Evolutionary conservation across 2,888 invertebrate genomes (phyloP).

Genomic region (Zeuzera pyrina): DNA sequence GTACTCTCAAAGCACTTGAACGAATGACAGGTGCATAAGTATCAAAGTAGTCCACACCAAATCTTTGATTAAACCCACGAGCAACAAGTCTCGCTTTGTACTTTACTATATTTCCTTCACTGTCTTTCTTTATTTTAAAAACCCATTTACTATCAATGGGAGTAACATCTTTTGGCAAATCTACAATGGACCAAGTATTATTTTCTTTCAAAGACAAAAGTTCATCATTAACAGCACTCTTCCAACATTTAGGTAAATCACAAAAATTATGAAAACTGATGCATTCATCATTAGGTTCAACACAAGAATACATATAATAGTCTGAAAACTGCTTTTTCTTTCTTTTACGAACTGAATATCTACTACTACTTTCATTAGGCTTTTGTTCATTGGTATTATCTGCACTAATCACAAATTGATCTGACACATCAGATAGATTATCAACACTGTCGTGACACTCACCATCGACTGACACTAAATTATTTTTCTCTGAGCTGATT

Average conservation of each 20-base stretch:
- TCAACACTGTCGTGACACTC: too few species aligned
- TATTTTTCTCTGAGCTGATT: too few species aligned
- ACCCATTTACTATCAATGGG: constrained; percentile 1
- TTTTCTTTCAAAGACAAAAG: constrained; percentile 1
- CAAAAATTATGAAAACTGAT: too few species aligned
- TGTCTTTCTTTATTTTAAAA: constrained; percentile 7
- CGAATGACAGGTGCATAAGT: constrained; percentile 7
- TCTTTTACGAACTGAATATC: too few species aligned
- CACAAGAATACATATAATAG: too few species aligned
- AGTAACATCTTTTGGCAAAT: constrained; percentile 1
- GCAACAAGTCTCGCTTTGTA: constrained; percentile 7
- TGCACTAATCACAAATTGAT: too few species aligned
- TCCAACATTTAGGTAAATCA: constrained; percentile 4
- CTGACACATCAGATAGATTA: too few species aligned
- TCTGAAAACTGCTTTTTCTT: too few species aligned
- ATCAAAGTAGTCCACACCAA: constrained; percentile 8
- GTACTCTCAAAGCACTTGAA: constrained; percentile 1
- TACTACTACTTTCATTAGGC: too few species aligned
- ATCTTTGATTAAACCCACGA: constrained; percentile 5
- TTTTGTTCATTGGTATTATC: too few species aligned
- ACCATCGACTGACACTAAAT: too few species aligned
- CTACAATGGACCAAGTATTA: background rate
- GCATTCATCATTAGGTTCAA: too few species aligned
- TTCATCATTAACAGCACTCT: constrained; percentile 1
- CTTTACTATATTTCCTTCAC: constrained; percentile 3